Evolutionary conservation across 2,888 invertebrate species (phyloP), one percentile per base, ranked within the genome.

Genomic region (Chloroclystis v-ata): DNA sequence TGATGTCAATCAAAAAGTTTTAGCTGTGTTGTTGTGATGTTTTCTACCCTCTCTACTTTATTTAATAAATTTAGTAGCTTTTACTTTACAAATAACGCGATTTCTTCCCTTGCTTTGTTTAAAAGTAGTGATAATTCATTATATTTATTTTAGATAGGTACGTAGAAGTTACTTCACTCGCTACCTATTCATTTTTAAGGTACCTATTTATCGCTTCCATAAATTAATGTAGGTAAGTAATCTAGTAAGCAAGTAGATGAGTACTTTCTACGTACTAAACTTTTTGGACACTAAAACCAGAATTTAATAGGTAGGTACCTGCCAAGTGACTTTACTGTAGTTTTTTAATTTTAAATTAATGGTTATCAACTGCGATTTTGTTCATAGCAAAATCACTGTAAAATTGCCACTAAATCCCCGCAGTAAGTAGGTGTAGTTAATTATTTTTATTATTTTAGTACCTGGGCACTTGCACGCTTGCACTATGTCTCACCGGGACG

Each of bases 401-500:
- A 28, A 10, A 11, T 35, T 51, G 52, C 47, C 39, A 24, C 38
- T 20, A 5, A 47, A 47, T 37, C 14, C 2, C 16, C 16, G 33
- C n/a, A 33, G 33, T 39, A 44, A 47, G 47, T 37, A 43, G 9
- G 44, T 55, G 43, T 40, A 43, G 50, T 38, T 51, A 48, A 43
- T 41, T 41, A 28, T 38, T 40, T 37, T 42, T 29, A 44, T 39
- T 49, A 60, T 53, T 63, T 54, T 63, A 64, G 61, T 61, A 63
- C 65, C 59, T 62, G 62, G 64, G 57, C 65, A 69, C 57, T 66
- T 64, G 77, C 78, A 82, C 82, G 80, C 83, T 65, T 67, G 67
- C 70, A 61, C 71, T 48, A 49, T 82, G 85, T 73, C 85, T 73
- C 80, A 62, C 58, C 68, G 65, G 56, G 78, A 77, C 52, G 63